Base-by-base conservation (phyloP, 2,888 invertebrate species). In the Aspidiotus rigidus region DNA sequence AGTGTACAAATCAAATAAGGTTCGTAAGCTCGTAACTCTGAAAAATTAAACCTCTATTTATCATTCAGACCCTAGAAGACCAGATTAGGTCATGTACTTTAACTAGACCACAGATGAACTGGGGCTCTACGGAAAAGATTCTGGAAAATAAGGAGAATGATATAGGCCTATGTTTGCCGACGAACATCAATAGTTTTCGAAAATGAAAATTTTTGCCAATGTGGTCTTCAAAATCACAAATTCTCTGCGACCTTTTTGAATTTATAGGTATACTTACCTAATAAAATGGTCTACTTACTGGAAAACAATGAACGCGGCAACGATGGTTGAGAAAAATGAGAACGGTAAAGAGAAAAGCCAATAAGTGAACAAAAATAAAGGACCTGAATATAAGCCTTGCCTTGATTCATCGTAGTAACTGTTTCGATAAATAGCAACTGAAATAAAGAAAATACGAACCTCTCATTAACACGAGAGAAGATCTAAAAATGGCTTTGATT, bases 331-430 rank as follows among this genome's bases (percentile, higher is more conserved):
- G 56, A 91, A 78, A 41, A 91, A 83, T 1, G 92, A 90, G 76
- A 93, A 86, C 0, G 93, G 93, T 70, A 94, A 79, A 0, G 90
- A 88, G 13, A 90, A 84, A 3, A 92, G 78, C 72, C 89, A 87
- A 79, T 92, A 92, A 0, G 91, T 87, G 0, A 92, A 80, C 0
- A 94, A 80, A 74, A 94, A 84, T 72, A 91, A 84, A 0, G 90
- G 88, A 0, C 94, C 94, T 5, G 90, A 87, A 77, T 95, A 95
- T 0, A 92, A 79, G 0, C 93, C 93, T 78, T 93, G 93, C 66
- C 93, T 86, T 0, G 89, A 86, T 76, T 95, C 95, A 76, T 94
- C 93, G 74, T 92, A 93, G 79, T 93, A 94, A 55, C 91, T 83
- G n/a, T 90, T 91, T n/a, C 94, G 82, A 79, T 90, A 90, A 44